Conservation (phyloP, 2,113 vertebrate species). For the Sinocyclocheilus maitianheensis region DNA sequence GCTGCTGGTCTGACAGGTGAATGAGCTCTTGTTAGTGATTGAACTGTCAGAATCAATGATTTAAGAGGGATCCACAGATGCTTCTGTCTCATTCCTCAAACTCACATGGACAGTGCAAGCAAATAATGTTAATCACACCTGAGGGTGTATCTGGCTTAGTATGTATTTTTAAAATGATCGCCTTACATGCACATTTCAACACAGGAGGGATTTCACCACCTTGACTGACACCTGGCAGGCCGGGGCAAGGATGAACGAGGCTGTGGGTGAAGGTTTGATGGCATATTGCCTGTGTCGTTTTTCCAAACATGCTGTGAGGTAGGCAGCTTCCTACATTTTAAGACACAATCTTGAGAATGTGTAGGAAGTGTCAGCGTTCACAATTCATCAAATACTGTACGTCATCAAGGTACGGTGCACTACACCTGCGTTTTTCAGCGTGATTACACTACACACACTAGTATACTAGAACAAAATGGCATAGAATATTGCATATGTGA, state of each 20-base stretch:
- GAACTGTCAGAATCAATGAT: constrained; percentile 28
- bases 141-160: not conserved
- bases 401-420: not conserved
- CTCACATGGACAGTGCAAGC: constrained; percentile 7
- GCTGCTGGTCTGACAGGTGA: not conserved
- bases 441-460: not conserved
- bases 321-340: not conserved
- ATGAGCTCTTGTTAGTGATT: constrained; percentile 1
- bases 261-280: not conserved
- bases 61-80: constrained; percentile 3
- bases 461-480: not conserved
- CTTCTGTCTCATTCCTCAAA: not conserved
- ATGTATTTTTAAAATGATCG: not conserved
- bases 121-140: not conserved
- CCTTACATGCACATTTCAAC: constrained; percentile 57
- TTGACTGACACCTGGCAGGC: constrained; percentile 66
- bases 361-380: not conserved
- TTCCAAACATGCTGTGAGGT: not conserved
- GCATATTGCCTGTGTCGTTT: not conserved
- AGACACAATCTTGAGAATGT: not conserved
- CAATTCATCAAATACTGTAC: not conserved
- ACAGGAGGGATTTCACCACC: constrained; percentile 69
- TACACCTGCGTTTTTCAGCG: not conserved
- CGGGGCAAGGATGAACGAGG: constrained; percentile 5
- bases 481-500: not conserved